Percentiles rank a stretch among this genome's conserved stretches.
These are phyloP conservation scores for Actinostola sp. DNA, from an alignment of 92 coral and sea anemone species.

Conservation along the genomic window DNA sequence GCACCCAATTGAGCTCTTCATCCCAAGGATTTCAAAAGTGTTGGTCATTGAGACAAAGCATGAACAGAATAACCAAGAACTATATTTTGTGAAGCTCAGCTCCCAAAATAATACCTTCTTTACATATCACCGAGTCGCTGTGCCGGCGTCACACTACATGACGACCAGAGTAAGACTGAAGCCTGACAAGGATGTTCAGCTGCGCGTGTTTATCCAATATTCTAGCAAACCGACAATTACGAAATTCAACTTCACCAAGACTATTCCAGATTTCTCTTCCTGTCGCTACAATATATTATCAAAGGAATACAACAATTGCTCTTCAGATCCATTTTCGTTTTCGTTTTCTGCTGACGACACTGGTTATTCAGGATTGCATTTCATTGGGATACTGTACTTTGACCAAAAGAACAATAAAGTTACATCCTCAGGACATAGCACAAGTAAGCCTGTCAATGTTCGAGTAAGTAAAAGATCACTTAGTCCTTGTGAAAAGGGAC, in stretches of 20 bases:
- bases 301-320: conserved; percentile 24
- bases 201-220: conserved; percentile 47
- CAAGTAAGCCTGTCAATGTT: not conserved
- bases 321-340: conserved; percentile 42
- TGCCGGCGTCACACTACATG: conserved; percentile 33
- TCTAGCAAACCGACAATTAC: conserved; percentile 40
- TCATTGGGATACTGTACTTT: conserved; percentile 63
- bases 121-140: conserved; percentile 43
- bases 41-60: not conserved
- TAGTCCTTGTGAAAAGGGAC: conserved; percentile 24
- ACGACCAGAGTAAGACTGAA: conserved; percentile 18
- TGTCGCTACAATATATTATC: conserved; percentile 20
- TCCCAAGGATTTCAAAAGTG: conserved; percentile 21
- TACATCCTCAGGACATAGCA: not conserved
- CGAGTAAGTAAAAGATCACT: conserved; percentile 7
- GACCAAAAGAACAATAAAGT: not conserved
- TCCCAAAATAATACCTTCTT: conserved; percentile 4
- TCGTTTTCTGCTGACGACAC: conserved; percentile 50
- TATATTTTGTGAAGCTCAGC: conserved; percentile 27
- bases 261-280: conserved; percentile 45
- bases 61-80: not conserved
- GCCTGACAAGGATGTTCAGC: conserved; percentile 19
- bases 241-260: conserved; percentile 15
- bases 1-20: conserved; percentile 51
- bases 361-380: conserved; percentile 58